phyloP scores from a whole-genome alignment of 2,113 vertebrate species.

The Lophius piscatorius region DNA sequence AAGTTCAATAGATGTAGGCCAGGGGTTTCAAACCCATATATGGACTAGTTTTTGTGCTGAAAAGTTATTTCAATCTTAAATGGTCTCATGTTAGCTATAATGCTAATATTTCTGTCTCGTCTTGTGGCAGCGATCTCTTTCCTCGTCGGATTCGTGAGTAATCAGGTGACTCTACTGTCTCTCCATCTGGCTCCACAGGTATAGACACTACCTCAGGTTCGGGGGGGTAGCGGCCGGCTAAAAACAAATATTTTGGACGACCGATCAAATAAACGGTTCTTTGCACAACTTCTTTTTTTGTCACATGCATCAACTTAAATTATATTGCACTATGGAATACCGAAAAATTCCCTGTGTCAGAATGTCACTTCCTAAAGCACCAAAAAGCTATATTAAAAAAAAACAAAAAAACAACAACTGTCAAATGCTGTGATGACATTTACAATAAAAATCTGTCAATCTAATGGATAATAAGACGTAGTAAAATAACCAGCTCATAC shows the following conservation, averaged over 20 bases:
- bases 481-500: constrained; percentile 60
- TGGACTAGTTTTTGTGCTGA: constrained; percentile 50
- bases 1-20: constrained; percentile 66
- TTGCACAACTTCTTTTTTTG: constrained; percentile 61
- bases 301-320: constrained; percentile 70
- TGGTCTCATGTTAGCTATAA: constrained; percentile 70
- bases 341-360: constrained; percentile 34
- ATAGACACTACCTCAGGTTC: constrained; percentile 91
- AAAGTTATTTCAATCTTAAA: constrained; percentile 56
- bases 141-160: constrained; percentile 83
- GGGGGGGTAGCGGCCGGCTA: constrained; percentile 90
- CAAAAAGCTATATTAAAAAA: constrained; percentile 48
- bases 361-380: constrained; percentile 34
- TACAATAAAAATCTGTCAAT: constrained; percentile 57
- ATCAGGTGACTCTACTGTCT: constrained; percentile 81
- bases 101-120: constrained; percentile 77
- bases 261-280: constrained; percentile 89
- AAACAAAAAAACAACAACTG: constrained; percentile 59
- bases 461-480: constrained; percentile 49
- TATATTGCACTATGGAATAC: constrained; percentile 65
- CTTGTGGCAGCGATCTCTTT: constrained; percentile 88
- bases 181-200: constrained; percentile 87
- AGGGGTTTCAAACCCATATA: constrained; percentile 77
- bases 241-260: constrained; percentile 87
- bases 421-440: constrained; percentile 48